phyloP scores from a whole-genome alignment of 1,140 invertebrate genomes.

The Metopolophium dirhodum region DNA sequence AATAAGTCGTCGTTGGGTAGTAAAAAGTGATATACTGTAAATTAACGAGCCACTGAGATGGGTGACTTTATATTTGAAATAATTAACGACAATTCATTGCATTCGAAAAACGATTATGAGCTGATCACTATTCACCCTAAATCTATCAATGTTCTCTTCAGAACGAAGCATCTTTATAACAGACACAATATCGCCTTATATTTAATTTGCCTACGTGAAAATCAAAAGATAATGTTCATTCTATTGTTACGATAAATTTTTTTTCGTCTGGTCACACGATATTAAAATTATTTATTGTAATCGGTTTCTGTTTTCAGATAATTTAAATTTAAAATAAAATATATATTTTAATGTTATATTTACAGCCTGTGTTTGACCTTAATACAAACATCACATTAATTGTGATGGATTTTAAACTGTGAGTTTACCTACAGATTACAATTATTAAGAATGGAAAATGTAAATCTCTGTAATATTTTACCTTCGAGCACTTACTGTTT shows the following conservation, averaged over 20 bases:
- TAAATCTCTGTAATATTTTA: no score
- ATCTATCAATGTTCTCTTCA: background rate
- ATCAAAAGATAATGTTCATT: background rate
- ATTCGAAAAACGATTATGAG: background rate
- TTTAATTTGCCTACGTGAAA: background rate
- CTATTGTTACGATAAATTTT: background rate
- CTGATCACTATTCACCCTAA: background rate
- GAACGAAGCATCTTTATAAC: background rate
- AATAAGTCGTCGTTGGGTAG: background rate
- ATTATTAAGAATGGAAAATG: no score
- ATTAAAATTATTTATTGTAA: background rate
- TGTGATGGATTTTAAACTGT: no score
- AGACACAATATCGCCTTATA: background rate
- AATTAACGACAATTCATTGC: background rate
- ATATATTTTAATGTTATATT: background rate
- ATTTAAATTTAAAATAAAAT: background rate
- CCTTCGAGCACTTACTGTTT: no score
- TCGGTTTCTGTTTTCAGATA: background rate
- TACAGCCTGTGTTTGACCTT: no score
- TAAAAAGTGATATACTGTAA: background rate
- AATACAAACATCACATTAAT: no score
- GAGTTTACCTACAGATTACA: no score
- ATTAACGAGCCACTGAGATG: background rate
- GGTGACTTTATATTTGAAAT: background rate
- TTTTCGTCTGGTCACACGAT: background rate